These are phyloP conservation scores for Chouioia cunea DNA, from an alignment of 2,888 invertebrate species.

Conservation along the genomic window DNA sequence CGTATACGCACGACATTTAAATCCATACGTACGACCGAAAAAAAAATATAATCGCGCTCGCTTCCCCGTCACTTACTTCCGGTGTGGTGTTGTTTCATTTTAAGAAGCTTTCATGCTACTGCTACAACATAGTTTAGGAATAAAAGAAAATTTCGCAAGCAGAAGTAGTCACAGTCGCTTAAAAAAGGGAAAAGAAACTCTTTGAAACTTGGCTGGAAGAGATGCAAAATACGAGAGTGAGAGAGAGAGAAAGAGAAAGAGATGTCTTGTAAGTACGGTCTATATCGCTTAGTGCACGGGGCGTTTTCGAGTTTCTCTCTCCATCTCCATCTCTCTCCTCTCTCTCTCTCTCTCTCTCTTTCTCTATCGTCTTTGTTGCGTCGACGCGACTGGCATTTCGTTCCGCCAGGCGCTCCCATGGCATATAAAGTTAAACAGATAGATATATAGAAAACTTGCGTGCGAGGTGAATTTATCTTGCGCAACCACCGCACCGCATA, in stretches of 20 bases:
- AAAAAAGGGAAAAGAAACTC: too few relatives aligned
- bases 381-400: neutral
- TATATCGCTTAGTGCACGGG: constrained; percentile 1
- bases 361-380: too few relatives aligned
- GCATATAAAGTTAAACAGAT: constrained; percentile 19
- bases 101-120: neutral
- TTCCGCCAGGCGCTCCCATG: constrained; percentile 20
- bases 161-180: too few relatives aligned
- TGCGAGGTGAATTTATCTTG: constrained; percentile 42
- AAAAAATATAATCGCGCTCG: neutral
- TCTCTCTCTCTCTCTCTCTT: too few relatives aligned
- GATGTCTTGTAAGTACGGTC: neutral
- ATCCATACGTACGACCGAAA: neutral
- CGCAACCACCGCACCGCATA: constrained; percentile 37
- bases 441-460: constrained; percentile 13
- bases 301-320: constrained; percentile 17
- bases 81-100: neutral
- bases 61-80: constrained; percentile 19
- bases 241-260: neutral
- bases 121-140: neutral
- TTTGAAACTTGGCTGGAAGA: too few relatives aligned
- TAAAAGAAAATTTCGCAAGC: constrained; percentile 1
- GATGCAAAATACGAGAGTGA: neutral
- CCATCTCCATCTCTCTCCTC: too few relatives aligned
- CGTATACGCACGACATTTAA: constrained; percentile 8